A percentile compares a stretch with the other conserved stretches of the same genome.
Evolutionary conservation across 2,113 vertebrate species (phyloP).

Genomic region (Bos taurus): ARS-UCD2.0 NC_037351.1:25683501-25684000

Average conservation of each 20-base stretch:
- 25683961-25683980: neutral
- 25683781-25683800: conserved; percentile 87
- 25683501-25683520: neutral
- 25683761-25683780: conserved; percentile 90
- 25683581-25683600: neutral
- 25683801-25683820: conserved; percentile 92
- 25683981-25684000: neutral
- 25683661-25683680: neutral
- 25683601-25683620: neutral
- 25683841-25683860: conserved; percentile 83
- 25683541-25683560: neutral
- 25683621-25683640: neutral
- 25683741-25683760: conserved; percentile 88
- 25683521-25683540: neutral
- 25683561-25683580: neutral
- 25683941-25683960: neutral
- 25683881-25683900: conserved; percentile 84
- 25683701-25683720: conserved; percentile 5
- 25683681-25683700: neutral
- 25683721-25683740: conserved; percentile 77
- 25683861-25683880: conserved; percentile 87
- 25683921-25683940: conserved; percentile 82
- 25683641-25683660: neutral
- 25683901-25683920: conserved; percentile 88
- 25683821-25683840: conserved; percentile 88